These are phyloP conservation scores for Capromys pilorides DNA, from an alignment of 2,797 vertebrate species.

Conservation along the genomic window DNA sequence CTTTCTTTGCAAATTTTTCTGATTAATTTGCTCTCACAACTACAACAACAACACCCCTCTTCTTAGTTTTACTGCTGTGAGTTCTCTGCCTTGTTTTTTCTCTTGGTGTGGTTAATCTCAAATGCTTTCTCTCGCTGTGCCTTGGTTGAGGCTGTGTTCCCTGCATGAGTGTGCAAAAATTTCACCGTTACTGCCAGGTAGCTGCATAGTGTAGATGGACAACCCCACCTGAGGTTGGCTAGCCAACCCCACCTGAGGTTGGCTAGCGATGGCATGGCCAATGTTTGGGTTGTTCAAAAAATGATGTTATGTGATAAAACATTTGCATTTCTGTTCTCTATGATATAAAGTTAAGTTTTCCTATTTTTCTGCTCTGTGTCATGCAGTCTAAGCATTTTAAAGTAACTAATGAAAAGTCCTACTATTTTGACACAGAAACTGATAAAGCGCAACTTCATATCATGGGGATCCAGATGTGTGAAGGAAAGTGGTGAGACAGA, in stretches of 20 bases:
- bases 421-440: slow-evolving; percentile 8
- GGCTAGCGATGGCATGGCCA: background rate
- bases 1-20: background rate
- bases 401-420: background rate
- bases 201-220: background rate
- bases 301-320: background rate
- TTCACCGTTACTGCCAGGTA: background rate
- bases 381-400: background rate
- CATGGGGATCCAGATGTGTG: background rate
- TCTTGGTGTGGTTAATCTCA: background rate
- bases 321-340: slow-evolving; percentile 24
- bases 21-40: background rate
- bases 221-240: background rate
- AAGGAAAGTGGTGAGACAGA: background rate
- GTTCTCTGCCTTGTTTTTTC: background rate
- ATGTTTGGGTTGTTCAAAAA: background rate
- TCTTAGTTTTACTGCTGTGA: background rate
- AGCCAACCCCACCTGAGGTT: background rate
- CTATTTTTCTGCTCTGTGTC: background rate
- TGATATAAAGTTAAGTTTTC: slow-evolving; percentile 4
- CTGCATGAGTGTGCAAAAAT: fast-evolving
- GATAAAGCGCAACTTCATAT: background rate
- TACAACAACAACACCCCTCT: background rate
- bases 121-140: background rate
- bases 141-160: background rate